These are phyloP conservation scores for Chaetodon trifascialis DNA, from an alignment of 2,113 vertebrate species.

Conservation along the genomic window DNA sequence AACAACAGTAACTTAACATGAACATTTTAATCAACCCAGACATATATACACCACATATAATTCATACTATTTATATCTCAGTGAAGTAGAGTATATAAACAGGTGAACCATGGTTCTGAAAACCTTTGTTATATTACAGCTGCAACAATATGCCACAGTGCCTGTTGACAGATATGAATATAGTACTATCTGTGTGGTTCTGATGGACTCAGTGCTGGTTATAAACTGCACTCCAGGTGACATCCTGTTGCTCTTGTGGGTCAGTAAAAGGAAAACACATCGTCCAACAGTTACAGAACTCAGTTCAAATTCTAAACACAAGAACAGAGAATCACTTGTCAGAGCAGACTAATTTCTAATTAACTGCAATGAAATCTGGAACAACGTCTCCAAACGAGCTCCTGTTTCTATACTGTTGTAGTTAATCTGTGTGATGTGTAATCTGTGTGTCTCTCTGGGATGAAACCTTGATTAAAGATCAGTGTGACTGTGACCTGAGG, in stretches of 20 bases:
- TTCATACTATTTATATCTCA: too few species aligned
- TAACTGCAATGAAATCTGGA: not conserved
- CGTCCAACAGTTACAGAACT: not conserved
- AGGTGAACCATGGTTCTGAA: too few species aligned
- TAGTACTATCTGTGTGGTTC: not conserved
- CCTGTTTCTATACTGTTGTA: not conserved
- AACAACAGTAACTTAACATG: too few species aligned
- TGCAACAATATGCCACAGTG: not conserved
- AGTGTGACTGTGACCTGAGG: constrained; percentile 20
- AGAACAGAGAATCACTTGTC: not conserved
- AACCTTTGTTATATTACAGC: too few species aligned
- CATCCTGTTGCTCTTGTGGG: not conserved
- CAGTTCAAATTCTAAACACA: not conserved
- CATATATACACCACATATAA: too few species aligned
- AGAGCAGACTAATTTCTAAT: not conserved
- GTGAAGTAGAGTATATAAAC: too few species aligned
- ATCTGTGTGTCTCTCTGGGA: not conserved
- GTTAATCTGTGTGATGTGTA: not conserved
- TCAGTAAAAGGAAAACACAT: constrained; percentile 1
- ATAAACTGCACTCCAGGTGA: not conserved
- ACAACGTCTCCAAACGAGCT: not conserved
- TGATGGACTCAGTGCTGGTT: not conserved
- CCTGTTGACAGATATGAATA: not conserved
- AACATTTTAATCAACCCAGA: too few species aligned
- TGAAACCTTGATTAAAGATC: constrained; percentile 47